Base-by-base conservation (phyloP, 2,113 vertebrate genomes). In the Leiothrix lutea region DNA sequence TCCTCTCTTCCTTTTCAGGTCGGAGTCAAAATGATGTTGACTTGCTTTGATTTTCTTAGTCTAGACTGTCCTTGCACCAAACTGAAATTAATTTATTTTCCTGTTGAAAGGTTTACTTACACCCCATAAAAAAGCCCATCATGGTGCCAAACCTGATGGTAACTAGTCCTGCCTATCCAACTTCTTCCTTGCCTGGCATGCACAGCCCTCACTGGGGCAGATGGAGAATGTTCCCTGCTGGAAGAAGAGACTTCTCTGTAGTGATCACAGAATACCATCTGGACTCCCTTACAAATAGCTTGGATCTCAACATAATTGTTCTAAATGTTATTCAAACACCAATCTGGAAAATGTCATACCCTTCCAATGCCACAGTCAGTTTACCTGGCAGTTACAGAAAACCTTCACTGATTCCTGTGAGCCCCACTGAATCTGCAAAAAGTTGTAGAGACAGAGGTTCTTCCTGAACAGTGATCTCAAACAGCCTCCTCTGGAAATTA, bases 41-140 rank as follows among this genome's bases (percentile, higher is more conserved):
- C 44, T 90, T 91, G 56, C 61, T 96, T 95, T 94, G 86, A 91
- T 96, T 96, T 84, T 86, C 69, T 87, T 88, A 53, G 85, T 73
- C 47, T 96, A 93, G 93, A 50, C 69, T 90, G 61, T 90, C 38
- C 54, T 94, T 90, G 66, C 23, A 79, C 11, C 80, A 90, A 73
- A 60, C 54, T 79, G 72, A 94, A 92, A 81, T 91, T 48, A 72
- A 80, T 89, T 71, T 36, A 42, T 88, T 90, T 93, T 84, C 60
- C 45, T 62, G 15, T 82, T 88, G 20, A 84, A 60, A 82, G 22
- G 22, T 64, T 92, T 85, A 28, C 53, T 94, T 93, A 62, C 11
- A 80, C 5, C 12, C 29, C n/a, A 15, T 40, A 31, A 60, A 78
- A 93, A 80, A 67, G 13, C 13, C 33, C 73, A 66, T 28, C 2